A percentile compares a stretch with the other conserved stretches of the same genome.
Evolutionary conservation across 2,797 vertebrate species (phyloP).

Genomic region (Takifugu rubripes): DNA sequence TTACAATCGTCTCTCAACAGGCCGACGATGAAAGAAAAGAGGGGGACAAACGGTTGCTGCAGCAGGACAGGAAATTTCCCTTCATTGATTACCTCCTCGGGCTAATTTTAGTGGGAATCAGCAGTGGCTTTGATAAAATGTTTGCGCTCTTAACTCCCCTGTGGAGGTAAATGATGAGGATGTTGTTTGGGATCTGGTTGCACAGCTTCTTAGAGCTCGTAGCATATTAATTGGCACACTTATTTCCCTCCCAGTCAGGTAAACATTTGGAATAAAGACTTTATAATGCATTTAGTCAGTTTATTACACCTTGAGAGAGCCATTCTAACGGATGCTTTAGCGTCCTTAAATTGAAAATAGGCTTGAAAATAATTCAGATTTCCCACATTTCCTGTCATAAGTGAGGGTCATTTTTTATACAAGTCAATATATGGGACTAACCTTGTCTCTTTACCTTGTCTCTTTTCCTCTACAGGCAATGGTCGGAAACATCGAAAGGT

Average conservation of each 20-base stretch:
- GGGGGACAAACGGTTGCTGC: conserved; percentile 15
- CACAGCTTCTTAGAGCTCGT: conserved; percentile 28
- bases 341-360: no score
- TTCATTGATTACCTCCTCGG: conserved; percentile 39
- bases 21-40: conserved; percentile 3
- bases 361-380: no score
- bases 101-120: conserved; percentile 64
- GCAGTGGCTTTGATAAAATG: conserved; percentile 36
- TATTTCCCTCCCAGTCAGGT: neutral
- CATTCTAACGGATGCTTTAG: no score
- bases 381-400: no score
- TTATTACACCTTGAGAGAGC: no score
- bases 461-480: conserved; percentile 64
- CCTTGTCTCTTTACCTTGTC: conserved; percentile 12
- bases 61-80: conserved; percentile 36
- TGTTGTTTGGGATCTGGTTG: conserved; percentile 39
- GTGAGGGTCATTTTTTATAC: no score
- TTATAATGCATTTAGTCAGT: no score
- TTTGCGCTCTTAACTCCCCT: conserved; percentile 14
- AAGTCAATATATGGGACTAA: conserved; percentile 4
- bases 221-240: neutral
- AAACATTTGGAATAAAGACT: no score
- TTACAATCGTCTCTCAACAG: neutral
- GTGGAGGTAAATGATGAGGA: conserved; percentile 11
- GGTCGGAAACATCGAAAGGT: conserved; percentile 56